These are phyloP conservation scores for Lasioglossum oenotherae DNA, from an alignment of 2,888 invertebrate species.

Conservation along the genomic window DNA sequence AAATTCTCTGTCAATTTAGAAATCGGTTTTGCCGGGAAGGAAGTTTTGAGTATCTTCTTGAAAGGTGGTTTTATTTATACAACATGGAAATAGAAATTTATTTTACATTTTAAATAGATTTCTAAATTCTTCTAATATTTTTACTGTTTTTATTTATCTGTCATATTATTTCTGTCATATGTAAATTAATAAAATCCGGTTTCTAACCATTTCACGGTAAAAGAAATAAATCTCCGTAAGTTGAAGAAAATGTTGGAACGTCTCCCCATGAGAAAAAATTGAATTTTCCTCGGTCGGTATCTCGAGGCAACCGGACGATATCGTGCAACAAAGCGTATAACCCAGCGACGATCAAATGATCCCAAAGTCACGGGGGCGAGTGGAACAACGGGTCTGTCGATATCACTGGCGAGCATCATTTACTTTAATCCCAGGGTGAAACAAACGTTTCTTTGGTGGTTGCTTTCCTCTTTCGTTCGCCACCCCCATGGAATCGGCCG, in stretches of 20 bases:
- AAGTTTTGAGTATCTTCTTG: background rate
- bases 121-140: too few species aligned
- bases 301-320: background rate
- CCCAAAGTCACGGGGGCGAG: background rate
- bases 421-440: constrained; percentile 24
- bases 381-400: constrained; percentile 29
- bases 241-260: background rate
- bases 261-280: background rate
- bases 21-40: background rate
- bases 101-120: too few species aligned
- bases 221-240: background rate
- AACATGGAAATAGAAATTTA: too few species aligned
- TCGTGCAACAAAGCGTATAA: background rate
- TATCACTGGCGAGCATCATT: constrained; percentile 27
- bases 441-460: constrained; percentile 32
- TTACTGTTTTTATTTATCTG: too few species aligned
- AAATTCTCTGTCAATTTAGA: background rate
- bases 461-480: constrained; percentile 18
- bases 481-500: background rate
- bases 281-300: background rate
- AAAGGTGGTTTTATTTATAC: background rate
- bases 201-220: too few species aligned
- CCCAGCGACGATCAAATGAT: background rate
- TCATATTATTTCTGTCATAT: too few species aligned
- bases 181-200: too few species aligned